Base-by-base conservation (phyloP, 2,888 invertebrate genomes). In the Tineola bisselliella region DNA sequence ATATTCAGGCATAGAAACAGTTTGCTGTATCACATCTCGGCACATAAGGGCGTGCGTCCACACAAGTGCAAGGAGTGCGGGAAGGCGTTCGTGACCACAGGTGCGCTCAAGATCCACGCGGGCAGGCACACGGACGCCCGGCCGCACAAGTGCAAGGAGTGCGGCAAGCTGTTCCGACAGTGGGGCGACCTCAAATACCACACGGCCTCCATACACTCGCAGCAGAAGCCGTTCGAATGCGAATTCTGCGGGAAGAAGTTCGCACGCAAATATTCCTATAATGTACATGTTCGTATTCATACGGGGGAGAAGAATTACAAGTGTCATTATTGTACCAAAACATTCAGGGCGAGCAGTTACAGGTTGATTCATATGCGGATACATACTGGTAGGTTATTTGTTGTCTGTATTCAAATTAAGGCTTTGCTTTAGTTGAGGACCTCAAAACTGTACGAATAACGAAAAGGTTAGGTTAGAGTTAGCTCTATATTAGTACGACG, bases 181-280 rank as follows among this genome's bases (percentile, higher is more conserved):
- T 94, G 94, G 93, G 94, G 95, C 62, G 96, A 96, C 75, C 88
- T 96, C 59, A 94, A 94, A 70, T 95, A 95, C 75, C 96, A 96
- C 79, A 91, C 91, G 63, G 92, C 91, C 31, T 95, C 95, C 2
- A 88, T 94, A 64, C 96, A 96, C 74, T 93, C 94, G 8, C 90
- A 91, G 54, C 89, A 93, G 77, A 94, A 94, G 76, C 90, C 92
- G 65, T 94, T 92, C 75, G 95, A 95, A 71, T 96, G 96, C 74
- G 95, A 95, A 71, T 96, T 92, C 73, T 96, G 96, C 73, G 93
- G 92, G 61, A 96, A 96, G 72, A 93, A 94, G 71, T 96, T 96
- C 79, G 94, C 95, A 0, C 88, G 96, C 56, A 94, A 95, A 68
- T 96, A 96, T 76, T 95, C 95, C 0, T 79, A 96, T 59, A 94